phyloP scores from a whole-genome alignment of 2,113 vertebrate genomes.

The Sclerurus mexicanus region DNA sequence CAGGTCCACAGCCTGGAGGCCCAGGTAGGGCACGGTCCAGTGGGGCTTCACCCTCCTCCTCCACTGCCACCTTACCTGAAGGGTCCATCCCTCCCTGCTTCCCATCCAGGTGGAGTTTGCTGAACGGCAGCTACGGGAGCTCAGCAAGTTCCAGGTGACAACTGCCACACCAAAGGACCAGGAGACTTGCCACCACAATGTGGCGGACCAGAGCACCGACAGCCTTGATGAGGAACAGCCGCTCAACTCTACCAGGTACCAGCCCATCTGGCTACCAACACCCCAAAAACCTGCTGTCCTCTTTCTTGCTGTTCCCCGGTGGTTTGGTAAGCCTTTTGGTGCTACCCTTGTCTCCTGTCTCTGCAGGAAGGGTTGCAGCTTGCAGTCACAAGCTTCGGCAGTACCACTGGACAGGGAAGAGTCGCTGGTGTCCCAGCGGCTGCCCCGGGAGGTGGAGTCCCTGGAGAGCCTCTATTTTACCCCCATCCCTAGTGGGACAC shows the following conservation, averaged over 20 bases:
- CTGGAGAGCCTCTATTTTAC: slow-evolving; percentile 90
- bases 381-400: slow-evolving; percentile 67
- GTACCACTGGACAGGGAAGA: slow-evolving; percentile 67
- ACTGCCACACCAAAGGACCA: slow-evolving; percentile 45
- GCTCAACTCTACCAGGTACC: slow-evolving; percentile 79
- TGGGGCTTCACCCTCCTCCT: neutral
- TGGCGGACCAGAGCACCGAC: slow-evolving; percentile 77
- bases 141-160: slow-evolving; percentile 68
- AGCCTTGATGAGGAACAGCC: slow-evolving; percentile 78
- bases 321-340: neutral
- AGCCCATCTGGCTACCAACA: neutral
- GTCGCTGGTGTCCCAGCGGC: slow-evolving; percentile 69
- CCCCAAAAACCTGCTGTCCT: neutral
- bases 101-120: slow-evolving; percentile 78
- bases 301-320: no score
- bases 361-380: slow-evolving; percentile 71
- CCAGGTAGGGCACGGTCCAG: slow-evolving; percentile 74
- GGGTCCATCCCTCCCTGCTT: neutral
- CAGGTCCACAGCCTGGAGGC: slow-evolving; percentile 82
- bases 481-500: slow-evolving; percentile 72
- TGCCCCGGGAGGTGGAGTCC: slow-evolving; percentile 72
- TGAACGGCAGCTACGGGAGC: slow-evolving; percentile 76
- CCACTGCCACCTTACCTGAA: fast-evolving
- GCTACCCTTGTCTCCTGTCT: neutral
- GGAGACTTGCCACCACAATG: slow-evolving; percentile 45